These are phyloP conservation scores for Leptestheria dahalacensis DNA, from an alignment of 1,140 invertebrate species.

Conservation along the genomic window DNA sequence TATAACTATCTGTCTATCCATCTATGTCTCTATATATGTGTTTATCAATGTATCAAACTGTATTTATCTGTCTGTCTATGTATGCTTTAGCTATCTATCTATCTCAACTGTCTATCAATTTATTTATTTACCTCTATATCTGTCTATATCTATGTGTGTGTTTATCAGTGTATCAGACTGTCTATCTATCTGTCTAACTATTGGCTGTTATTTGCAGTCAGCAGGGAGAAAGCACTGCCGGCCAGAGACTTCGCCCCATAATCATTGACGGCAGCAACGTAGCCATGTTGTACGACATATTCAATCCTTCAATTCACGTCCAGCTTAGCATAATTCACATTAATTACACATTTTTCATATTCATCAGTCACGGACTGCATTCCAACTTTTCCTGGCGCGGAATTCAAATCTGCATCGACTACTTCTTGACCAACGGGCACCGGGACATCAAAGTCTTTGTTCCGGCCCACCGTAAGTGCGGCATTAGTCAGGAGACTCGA, in stretches of 20 bases:
- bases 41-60: too few relatives aligned
- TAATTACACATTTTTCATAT: background rate
- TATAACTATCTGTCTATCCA: too few relatives aligned
- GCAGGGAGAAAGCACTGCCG: background rate
- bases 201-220: background rate
- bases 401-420: slow-evolving; percentile 23
- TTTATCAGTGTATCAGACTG: too few relatives aligned
- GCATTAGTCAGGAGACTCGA: slow-evolving; percentile 6
- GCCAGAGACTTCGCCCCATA: slow-evolving; percentile 19
- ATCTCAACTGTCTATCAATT: too few relatives aligned
- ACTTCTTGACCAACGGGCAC: slow-evolving; percentile 17
- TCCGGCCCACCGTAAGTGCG: slow-evolving; percentile 2
- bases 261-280: slow-evolving; percentile 32
- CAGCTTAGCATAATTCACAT: too few relatives aligned
- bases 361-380: slow-evolving; percentile 26
- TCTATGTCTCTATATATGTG: too few relatives aligned
- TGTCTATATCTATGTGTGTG: too few relatives aligned
- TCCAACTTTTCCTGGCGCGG: slow-evolving; percentile 27
- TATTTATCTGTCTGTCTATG: too few relatives aligned
- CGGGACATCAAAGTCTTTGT: slow-evolving; percentile 15
- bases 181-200: too few relatives aligned
- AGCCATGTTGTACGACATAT: slow-evolving; percentile 30
- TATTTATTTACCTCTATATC: too few relatives aligned
- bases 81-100: too few relatives aligned
- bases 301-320: too few relatives aligned